These are phyloP conservation scores for Pollicipes pollicipes DNA, from an alignment of 1,140 invertebrate genomes.

Conservation along the genomic window DNA sequence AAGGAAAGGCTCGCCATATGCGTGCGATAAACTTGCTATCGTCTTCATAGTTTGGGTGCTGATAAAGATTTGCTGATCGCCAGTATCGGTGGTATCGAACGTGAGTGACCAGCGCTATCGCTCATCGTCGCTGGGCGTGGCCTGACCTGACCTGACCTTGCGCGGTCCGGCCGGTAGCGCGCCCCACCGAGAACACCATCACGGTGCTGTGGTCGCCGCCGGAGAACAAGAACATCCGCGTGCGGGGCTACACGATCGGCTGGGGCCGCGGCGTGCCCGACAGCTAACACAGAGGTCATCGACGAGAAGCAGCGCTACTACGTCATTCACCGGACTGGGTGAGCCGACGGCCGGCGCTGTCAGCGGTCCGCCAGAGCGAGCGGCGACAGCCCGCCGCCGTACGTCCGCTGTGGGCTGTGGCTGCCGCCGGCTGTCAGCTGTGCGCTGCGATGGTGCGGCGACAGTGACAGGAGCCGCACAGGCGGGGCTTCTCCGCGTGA, in stretches of 20 bases:
- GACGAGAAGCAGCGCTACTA: conserved; percentile 56
- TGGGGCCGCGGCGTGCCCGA: conserved; percentile 93
- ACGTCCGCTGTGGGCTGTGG: no score
- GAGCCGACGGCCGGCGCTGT: conserved; percentile 20
- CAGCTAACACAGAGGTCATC: conserved; percentile 53
- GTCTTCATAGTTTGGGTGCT: no score
- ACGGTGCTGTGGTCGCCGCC: conserved; percentile 68
- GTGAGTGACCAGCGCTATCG: not conserved
- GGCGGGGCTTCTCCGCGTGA: no score
- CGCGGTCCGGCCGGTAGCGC: conserved; percentile 28
- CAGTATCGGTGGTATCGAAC: no score
- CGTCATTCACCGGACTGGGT: conserved; percentile 64
- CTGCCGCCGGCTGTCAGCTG: no score
- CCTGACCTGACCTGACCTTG: conserved; percentile 10
- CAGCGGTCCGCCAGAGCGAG: no score
- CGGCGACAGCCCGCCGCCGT: no score
- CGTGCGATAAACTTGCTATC: no score
- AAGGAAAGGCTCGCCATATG: no score
- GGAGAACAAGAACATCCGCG: conserved; percentile 50
- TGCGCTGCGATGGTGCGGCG: no score
- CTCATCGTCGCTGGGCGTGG: conserved; percentile 4
- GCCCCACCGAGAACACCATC: conserved; percentile 61
- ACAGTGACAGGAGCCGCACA: no score
- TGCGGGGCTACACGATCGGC: conserved; percentile 77
- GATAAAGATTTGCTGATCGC: no score